A percentile compares a stretch with the other conserved stretches of the same genome.
These are phyloP conservation scores for Trichoplax adhaerens DNA, from an alignment of 37 sponge, comb jelly and placozoan genomes.

Conservation along the genomic window DNA sequence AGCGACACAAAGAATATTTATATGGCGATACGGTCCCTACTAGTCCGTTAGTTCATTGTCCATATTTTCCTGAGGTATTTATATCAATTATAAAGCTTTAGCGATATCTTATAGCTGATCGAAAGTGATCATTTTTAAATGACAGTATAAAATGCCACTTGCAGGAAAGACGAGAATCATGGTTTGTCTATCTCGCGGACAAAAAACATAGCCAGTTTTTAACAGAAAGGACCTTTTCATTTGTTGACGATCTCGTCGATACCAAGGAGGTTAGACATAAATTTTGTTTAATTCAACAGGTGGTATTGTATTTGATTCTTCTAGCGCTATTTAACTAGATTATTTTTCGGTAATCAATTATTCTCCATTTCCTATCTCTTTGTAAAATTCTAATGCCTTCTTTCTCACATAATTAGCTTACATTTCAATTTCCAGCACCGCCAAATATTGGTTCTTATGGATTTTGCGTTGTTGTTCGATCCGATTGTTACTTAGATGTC, in stretches of 20 bases:
- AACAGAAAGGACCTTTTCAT: background rate
- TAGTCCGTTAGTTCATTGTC: conserved; percentile 62
- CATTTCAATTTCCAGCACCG: conserved; percentile 44
- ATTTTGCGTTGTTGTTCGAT: conserved; percentile 45
- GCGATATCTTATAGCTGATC: background rate
- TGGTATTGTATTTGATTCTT: too few relatives aligned
- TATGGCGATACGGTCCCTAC: conserved; percentile 7
- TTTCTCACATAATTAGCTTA: too few relatives aligned
- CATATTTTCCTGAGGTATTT: conserved; percentile 57
- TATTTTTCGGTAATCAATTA: too few relatives aligned
- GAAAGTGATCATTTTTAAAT: background rate
- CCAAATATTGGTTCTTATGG: conserved; percentile 19
- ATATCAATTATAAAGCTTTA: background rate
- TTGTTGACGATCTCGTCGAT: too few relatives aligned
- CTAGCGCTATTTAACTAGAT: too few relatives aligned
- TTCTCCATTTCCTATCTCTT: too few relatives aligned
- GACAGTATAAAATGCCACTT: background rate
- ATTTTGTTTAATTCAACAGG: too few relatives aligned
- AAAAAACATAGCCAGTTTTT: conserved; percentile 37
- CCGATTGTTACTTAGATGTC: conserved; percentile 62
- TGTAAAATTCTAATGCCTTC: too few relatives aligned
- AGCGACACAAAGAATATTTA: conserved; percentile 35
- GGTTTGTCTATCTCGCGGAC: conserved; percentile 78
- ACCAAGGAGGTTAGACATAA: too few relatives aligned
- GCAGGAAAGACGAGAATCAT: conserved; percentile 82